Percentiles rank a stretch among this genome's conserved stretches.
Conservation (phyloP, 2,797 vertebrate species). For the Gambelia wislizenii region DNA sequence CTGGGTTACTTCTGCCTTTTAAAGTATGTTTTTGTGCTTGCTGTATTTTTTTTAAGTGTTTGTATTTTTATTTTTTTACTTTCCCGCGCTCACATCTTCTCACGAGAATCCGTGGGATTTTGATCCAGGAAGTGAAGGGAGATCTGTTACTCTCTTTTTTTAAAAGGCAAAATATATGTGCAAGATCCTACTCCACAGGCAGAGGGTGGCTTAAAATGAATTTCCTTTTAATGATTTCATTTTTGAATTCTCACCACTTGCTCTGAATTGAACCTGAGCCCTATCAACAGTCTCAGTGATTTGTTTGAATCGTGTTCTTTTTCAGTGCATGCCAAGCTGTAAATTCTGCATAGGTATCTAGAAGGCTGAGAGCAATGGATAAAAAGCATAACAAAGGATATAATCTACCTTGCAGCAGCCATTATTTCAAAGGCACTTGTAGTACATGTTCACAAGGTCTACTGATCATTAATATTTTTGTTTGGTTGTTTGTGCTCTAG, state of each 20-base stretch:
- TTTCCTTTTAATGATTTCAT: constrained; percentile 24
- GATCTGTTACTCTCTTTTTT: constrained; percentile 9
- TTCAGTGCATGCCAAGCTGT: constrained; percentile 20
- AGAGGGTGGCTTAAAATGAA: neutral
- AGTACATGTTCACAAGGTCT: neutral
- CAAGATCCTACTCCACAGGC: neutral
- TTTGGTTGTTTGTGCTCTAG: neutral
- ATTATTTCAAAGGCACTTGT: neutral
- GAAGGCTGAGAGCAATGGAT: neutral
- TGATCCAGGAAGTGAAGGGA: too few species aligned
- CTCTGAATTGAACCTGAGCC: constrained; percentile 15
- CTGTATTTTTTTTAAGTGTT: too few species aligned
- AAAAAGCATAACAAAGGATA: neutral
- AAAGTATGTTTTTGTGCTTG: too few species aligned
- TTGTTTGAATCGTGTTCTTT: constrained; percentile 15
- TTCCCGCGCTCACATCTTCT: too few species aligned
- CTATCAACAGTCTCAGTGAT: constrained; percentile 16
- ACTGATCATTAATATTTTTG: neutral
- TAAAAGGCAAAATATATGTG: neutral
- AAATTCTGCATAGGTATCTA: neutral
- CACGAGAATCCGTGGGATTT: too few species aligned
- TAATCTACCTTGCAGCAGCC: neutral
- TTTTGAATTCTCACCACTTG: neutral
- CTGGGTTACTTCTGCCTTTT: too few species aligned
- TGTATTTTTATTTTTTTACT: too few species aligned